Evolutionary conservation across 2,113 vertebrate species (phyloP).

Genomic region (Charina bottae): DNA sequence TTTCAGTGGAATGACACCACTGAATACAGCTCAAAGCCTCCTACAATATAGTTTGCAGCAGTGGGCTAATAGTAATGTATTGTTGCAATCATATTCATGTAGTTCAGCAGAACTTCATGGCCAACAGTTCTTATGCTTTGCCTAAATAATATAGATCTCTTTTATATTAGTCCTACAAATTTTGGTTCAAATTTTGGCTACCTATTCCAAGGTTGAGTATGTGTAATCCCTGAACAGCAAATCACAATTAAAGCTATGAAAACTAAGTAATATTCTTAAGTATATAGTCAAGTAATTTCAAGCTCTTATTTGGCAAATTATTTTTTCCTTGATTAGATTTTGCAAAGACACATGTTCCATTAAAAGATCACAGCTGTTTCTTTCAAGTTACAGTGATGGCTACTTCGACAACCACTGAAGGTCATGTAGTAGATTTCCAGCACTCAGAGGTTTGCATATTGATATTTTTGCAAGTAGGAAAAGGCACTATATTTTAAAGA

Average conservation of each 20-base stretch:
- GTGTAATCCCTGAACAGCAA: neutral
- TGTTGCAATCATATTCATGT: neutral
- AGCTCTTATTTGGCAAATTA: neutral
- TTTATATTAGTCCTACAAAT: neutral
- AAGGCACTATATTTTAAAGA: slow-evolving; percentile 4
- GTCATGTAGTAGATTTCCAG: neutral
- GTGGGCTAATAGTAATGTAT: neutral
- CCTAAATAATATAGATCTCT: neutral
- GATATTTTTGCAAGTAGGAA: neutral
- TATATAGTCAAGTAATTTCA: slow-evolving; percentile 11
- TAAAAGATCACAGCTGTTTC: slow-evolving; percentile 13
- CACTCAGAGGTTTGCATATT: neutral
- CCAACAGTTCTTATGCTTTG: neutral
- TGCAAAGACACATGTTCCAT: neutral
- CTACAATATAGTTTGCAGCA: neutral
- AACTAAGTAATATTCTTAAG: neutral
- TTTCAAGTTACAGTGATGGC: neutral
- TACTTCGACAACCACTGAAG: neutral
- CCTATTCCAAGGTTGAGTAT: neutral
- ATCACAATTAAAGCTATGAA: neutral
- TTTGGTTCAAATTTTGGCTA: neutral
- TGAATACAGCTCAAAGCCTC: neutral
- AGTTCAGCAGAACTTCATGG: neutral
- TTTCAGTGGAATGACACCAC: neutral
- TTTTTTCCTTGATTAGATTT: neutral